Percentiles rank a stretch among this genome's conserved stretches.
Conservation (phyloP, 2,888 invertebrate genomes). For the Xanthostigma xanthostigma region DNA sequence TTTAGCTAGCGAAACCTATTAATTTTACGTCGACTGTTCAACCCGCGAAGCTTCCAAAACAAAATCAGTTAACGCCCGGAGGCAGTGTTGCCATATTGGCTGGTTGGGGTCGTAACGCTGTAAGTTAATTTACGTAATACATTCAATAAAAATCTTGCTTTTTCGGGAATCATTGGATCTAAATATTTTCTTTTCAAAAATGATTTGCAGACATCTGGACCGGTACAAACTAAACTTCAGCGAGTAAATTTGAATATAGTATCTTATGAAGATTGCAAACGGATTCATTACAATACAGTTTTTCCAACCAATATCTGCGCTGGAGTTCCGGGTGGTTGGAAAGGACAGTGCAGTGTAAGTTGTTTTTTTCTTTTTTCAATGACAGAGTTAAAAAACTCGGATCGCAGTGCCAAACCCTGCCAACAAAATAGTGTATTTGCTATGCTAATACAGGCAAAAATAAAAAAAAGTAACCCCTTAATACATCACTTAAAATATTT, state of each 20-base stretch:
- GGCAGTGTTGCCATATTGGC: constrained; percentile 19
- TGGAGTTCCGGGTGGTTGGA: constrained; percentile 26
- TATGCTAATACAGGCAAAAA: no score
- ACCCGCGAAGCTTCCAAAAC: constrained; percentile 9
- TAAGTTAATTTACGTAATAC: constrained; percentile 2
- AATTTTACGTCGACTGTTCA: neutral
- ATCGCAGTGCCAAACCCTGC: no score
- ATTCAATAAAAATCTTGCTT: neutral
- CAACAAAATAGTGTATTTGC: no score
- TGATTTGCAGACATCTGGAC: constrained; percentile 21
- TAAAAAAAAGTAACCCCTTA: no score
- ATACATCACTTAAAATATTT: no score
- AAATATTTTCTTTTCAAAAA: neutral
- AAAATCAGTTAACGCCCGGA: constrained; percentile 5
- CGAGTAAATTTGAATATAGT: constrained; percentile 24
- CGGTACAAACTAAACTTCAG: constrained; percentile 22
- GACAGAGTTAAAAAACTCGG: no score
- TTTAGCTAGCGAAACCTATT: neutral
- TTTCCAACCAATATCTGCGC: constrained; percentile 26
- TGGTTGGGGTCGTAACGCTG: constrained; percentile 24
- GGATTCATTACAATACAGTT: constrained; percentile 19
- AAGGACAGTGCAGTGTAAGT: constrained; percentile 26
- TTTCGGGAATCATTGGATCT: neutral
- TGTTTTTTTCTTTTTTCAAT: no score
- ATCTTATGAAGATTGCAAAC: constrained; percentile 23